These are phyloP conservation scores for Phataginus tetradactyla DNA, from an alignment of 2,797 vertebrate species.

Conservation along the genomic window DNA sequence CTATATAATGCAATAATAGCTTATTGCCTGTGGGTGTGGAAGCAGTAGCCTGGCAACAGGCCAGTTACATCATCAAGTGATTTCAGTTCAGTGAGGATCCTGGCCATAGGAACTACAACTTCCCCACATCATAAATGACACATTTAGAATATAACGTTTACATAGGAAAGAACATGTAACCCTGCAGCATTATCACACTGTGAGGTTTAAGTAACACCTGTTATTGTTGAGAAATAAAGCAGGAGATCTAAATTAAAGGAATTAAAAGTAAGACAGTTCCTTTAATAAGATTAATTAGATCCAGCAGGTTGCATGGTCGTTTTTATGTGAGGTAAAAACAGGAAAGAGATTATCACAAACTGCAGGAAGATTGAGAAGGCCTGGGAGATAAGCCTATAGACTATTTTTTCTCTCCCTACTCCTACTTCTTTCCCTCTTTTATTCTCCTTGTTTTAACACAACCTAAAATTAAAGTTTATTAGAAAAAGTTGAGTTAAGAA, in stretches of 20 bases:
- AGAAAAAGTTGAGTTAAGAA: slow-evolving; percentile 2
- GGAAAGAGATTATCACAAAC: not conserved
- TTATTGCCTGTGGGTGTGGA: too few species aligned
- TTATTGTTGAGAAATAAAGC: not conserved
- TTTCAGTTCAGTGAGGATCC: too few species aligned
- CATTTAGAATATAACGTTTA: too few species aligned
- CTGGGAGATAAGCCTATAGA: not conserved
- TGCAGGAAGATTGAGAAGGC: not conserved
- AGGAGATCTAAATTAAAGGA: not conserved
- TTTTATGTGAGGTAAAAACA: not conserved
- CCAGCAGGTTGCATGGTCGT: not conserved
- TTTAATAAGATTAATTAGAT: not conserved
- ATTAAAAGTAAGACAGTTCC: not conserved
- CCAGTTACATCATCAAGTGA: too few species aligned
- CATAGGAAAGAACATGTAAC: not conserved
- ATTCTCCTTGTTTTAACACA: not conserved
- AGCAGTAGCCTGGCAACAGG: too few species aligned
- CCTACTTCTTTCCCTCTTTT: not conserved
- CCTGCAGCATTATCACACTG: not conserved
- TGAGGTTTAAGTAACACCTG: not conserved
- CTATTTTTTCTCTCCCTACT: not conserved
- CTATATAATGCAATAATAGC: too few species aligned
- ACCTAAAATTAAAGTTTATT: not conserved
- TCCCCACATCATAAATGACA: too few species aligned
- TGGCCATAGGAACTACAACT: too few species aligned